A percentile compares a stretch with the other conserved stretches of the same genome.
These are phyloP conservation scores for Henricia sp. DNA, from an alignment of 53 echinoderm and acorn worm genomes.

Conservation along the genomic window DNA sequence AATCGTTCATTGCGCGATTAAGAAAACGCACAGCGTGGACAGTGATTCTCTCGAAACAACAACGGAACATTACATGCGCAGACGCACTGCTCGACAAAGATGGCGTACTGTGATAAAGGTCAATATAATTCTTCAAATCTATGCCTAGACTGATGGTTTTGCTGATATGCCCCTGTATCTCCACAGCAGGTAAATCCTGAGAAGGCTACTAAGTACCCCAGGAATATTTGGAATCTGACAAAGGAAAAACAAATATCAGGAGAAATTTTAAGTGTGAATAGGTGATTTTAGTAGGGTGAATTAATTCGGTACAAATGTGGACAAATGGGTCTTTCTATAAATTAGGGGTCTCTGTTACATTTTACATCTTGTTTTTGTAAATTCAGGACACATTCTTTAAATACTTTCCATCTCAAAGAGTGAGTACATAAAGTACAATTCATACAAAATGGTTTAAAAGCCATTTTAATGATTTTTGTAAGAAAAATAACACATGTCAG, in stretches of 20 bases:
- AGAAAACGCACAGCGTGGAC: too few species aligned
- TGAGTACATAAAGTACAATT: too few species aligned
- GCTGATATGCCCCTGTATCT: slow-evolving; percentile 47
- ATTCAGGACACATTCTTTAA: background rate
- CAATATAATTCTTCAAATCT: too few species aligned
- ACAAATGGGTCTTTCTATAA: background rate
- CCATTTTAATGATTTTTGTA: too few species aligned
- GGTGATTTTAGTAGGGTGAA: background rate
- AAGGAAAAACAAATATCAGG: background rate
- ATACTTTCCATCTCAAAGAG: background rate
- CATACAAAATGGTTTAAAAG: too few species aligned
- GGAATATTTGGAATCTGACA: slow-evolving; percentile 85
- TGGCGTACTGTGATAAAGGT: too few species aligned
- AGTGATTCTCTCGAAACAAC: too few species aligned
- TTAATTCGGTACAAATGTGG: background rate
- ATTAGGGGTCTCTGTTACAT: background rate
- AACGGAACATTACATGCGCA: too few species aligned
- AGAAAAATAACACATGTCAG: too few species aligned
- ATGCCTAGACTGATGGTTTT: background rate
- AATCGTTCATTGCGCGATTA: too few species aligned
- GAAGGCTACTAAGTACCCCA: slow-evolving; percentile 75
- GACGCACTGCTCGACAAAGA: too few species aligned
- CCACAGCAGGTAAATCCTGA: slow-evolving; percentile 67
- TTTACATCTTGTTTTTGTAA: background rate
- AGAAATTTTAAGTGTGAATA: background rate